These are phyloP conservation scores for Pedicia rivosa DNA, from an alignment of 2,888 invertebrate genomes.

Conservation along the genomic window DNA sequence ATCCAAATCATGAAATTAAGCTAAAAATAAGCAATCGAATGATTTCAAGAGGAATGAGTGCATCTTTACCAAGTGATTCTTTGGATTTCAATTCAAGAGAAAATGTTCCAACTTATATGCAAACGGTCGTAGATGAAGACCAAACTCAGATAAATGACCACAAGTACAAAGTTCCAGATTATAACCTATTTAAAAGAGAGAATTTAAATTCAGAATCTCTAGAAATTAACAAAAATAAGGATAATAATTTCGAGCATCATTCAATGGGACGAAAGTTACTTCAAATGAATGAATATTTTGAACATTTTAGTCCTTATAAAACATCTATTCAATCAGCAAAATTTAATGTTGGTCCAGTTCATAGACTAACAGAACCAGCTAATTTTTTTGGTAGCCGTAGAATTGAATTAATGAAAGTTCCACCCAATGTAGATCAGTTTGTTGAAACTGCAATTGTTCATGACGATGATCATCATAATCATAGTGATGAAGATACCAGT, in stretches of 20 bases:
- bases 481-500: background rate
- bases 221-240: too few species aligned
- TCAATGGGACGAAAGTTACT: too few species aligned
- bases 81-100: too few species aligned
- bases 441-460: background rate
- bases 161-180: background rate
- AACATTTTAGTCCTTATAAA: too few species aligned
- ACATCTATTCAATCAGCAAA: too few species aligned
- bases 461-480: background rate
- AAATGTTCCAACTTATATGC: too few species aligned
- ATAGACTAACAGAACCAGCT: too few species aligned
- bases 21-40: constrained; percentile 24
- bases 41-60: constrained; percentile 21
- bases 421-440: constrained; percentile 7
- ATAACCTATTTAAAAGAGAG: constrained; percentile 3
- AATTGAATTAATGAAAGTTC: constrained; percentile 14
- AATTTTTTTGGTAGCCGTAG: too few species aligned
- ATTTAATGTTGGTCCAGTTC: too few species aligned
- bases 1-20: constrained; percentile 24
- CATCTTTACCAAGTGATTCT: constrained; percentile 22
- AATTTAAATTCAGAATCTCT: too few species aligned
- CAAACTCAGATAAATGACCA: background rate
- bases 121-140: background rate
- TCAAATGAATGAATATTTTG: too few species aligned
- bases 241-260: too few species aligned